Conservation (phyloP, 2,797 vertebrate genomes). For the Bradypus variegatus region DNA sequence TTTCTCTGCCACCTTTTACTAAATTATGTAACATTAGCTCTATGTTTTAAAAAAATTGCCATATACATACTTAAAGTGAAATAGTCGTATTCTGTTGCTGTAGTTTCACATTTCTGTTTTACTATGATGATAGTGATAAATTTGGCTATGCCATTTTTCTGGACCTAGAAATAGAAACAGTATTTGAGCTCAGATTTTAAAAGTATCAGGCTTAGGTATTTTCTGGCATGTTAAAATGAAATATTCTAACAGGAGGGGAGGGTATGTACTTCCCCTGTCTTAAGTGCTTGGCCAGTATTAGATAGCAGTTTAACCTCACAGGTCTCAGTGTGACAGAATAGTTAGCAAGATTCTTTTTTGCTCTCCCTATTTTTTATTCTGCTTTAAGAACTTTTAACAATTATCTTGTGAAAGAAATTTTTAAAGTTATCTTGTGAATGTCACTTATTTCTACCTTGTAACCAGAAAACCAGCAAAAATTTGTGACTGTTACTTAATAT, state of each 20-base stretch:
- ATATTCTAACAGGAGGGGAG: not conserved
- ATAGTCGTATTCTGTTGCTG: not conserved
- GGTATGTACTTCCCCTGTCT: not conserved
- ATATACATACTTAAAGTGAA: not conserved
- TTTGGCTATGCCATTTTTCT: not conserved
- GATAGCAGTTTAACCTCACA: not conserved
- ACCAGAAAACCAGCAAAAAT: not conserved
- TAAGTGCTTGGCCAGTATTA: not conserved
- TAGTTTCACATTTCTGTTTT: not conserved
- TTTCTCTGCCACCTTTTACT: not conserved
- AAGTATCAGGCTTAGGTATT: not conserved
- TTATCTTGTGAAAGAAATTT: not conserved
- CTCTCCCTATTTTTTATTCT: not conserved
- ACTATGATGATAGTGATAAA: not conserved
- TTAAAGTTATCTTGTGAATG: not conserved
- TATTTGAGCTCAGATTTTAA: not conserved
- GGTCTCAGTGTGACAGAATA: not conserved
- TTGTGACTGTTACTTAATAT: not conserved
- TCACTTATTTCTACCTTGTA: not conserved
- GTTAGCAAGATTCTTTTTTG: not conserved
- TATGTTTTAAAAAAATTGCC: not conserved
- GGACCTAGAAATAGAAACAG: not conserved
- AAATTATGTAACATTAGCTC: not conserved
- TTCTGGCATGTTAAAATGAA: not conserved
- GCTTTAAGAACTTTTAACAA: not conserved